Percentiles rank a stretch among this genome's conserved stretches.
Conservation (phyloP, 64 coral and sea anemone genomes). For the Pachyseris speciosa region DNA sequence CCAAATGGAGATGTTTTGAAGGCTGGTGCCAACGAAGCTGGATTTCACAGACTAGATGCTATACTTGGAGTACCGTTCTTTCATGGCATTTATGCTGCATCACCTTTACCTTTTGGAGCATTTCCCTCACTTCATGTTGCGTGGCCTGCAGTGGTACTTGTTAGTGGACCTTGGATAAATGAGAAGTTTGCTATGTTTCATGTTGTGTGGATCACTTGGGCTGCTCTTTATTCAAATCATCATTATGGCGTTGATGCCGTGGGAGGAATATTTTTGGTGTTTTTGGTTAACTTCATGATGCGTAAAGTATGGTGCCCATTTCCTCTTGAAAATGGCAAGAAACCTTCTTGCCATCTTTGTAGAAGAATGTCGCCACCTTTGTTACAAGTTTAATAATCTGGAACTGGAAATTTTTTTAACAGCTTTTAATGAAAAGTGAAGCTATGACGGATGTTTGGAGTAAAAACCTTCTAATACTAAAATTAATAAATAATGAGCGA, state of each 20-base stretch:
- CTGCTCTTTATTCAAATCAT: slow-evolving; percentile 98
- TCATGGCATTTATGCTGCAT: slow-evolving; percentile 94
- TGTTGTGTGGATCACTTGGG: slow-evolving; percentile 99
- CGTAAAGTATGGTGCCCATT: slow-evolving; percentile 97
- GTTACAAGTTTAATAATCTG: slow-evolving; percentile 21
- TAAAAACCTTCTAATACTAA: no score
- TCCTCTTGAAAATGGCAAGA: slow-evolving; percentile 44
- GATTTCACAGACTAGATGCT: slow-evolving; percentile 97
- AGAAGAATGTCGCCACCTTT: slow-evolving; percentile 23
- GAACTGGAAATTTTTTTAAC: background rate
- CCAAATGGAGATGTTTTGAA: slow-evolving; percentile 85
- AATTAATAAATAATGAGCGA: no score
- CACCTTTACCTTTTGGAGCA: slow-evolving; percentile 96
- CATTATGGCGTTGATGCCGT: slow-evolving; percentile 99
- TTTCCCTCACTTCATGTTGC: slow-evolving; percentile 98
- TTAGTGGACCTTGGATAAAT: slow-evolving; percentile 98
- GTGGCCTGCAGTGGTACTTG: slow-evolving; percentile 93
- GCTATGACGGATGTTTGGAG: background rate
- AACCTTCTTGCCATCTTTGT: slow-evolving; percentile 21
- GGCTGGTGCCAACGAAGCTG: slow-evolving; percentile 91
- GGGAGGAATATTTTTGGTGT: slow-evolving; percentile 92
- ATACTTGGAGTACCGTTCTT: slow-evolving; percentile 93
- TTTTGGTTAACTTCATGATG: slow-evolving; percentile 97
- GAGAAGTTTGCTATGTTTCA: slow-evolving; percentile 99
- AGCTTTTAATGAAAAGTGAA: background rate